Evolutionary conservation across 2,113 vertebrate species (phyloP).

Genomic region (Hypanus sabinus): DNA sequence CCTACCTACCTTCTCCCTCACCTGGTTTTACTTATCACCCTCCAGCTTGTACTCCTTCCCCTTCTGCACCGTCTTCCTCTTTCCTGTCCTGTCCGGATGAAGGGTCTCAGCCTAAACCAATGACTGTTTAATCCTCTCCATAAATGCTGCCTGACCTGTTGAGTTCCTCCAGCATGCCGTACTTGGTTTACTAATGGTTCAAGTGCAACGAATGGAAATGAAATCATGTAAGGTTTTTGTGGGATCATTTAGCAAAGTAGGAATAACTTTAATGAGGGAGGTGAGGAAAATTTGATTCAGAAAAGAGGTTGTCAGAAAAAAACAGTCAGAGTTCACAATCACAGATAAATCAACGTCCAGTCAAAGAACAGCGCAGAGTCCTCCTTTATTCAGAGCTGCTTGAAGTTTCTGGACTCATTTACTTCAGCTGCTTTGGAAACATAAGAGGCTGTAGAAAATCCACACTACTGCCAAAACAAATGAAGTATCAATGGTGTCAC

Average conservation of each 20-base stretch:
- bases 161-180: too few species aligned
- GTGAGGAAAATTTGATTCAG: not conserved
- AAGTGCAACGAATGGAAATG: not conserved
- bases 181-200: not conserved
- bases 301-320: not conserved
- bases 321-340: not conserved
- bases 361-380: too few species aligned
- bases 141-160: too few species aligned
- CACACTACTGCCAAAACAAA: not conserved
- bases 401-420: not conserved
- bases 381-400: not conserved
- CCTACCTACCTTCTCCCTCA: too few species aligned
- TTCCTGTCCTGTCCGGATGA: too few species aligned
- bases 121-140: too few species aligned
- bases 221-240: not conserved
- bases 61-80: too few species aligned
- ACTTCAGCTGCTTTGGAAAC: not conserved
- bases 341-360: not conserved
- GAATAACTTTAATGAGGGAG: not conserved
- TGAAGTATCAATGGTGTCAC: not conserved
- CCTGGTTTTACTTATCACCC: too few species aligned
- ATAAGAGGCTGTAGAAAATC: not conserved
- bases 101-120: too few species aligned
- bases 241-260: not conserved
- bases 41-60: too few species aligned